phyloP scores from a whole-genome alignment of 2,888 invertebrate species.

The Pterostichus niger region DNA sequence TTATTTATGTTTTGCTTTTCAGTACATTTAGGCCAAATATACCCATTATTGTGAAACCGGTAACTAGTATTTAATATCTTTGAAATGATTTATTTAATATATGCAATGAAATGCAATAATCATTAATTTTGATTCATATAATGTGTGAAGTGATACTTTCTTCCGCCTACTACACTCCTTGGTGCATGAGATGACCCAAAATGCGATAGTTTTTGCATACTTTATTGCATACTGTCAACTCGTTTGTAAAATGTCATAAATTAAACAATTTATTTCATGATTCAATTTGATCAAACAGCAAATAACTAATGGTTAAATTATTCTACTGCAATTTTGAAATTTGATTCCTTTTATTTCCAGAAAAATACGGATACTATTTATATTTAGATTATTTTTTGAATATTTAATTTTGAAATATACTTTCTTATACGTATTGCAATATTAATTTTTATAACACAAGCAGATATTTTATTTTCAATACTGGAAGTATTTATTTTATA shows the following conservation, averaged over 20 bases:
- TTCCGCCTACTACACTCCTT: conserved; percentile 6
- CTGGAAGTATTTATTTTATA: too few species aligned
- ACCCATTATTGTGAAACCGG: not conserved
- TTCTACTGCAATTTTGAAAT: too few species aligned
- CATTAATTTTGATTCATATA: conserved; percentile 37
- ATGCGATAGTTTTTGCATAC: conserved; percentile 2
- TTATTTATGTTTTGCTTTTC: too few species aligned
- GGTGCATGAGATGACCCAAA: conserved; percentile 15
- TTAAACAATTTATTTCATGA: not conserved
- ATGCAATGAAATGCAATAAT: conserved; percentile 19
- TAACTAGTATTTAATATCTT: not conserved
- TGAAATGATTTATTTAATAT: conserved; percentile 32
- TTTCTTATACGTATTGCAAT: too few species aligned
- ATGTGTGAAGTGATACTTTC: conserved; percentile 11
- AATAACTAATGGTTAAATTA: too few species aligned
- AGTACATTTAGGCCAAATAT: conserved; percentile 3
- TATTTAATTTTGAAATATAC: too few species aligned
- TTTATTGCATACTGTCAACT: conserved; percentile 24
- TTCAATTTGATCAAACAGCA: too few species aligned
- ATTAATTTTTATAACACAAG: too few species aligned
- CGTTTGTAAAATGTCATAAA: not conserved
- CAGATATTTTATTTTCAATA: too few species aligned
- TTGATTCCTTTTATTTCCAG: too few species aligned
- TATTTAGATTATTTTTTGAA: too few species aligned
- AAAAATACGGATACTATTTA: too few species aligned